phyloP scores from a whole-genome alignment of 2,888 invertebrate genomes.

The Strigamia maritima region DNA sequence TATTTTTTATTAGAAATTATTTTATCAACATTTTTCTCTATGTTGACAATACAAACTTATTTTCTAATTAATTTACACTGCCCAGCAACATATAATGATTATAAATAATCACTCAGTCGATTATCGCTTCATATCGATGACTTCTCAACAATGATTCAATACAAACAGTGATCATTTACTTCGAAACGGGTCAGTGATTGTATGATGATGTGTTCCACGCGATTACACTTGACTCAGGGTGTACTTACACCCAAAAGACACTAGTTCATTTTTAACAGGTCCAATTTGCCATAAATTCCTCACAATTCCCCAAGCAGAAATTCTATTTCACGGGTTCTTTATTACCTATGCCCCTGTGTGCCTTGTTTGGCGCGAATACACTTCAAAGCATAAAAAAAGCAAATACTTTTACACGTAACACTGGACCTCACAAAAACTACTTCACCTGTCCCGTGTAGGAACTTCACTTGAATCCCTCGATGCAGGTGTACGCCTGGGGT shows the following conservation, averaged over 20 bases:
- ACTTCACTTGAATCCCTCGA: neutral
- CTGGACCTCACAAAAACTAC: neutral
- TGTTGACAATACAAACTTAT: neutral
- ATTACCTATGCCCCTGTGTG: neutral
- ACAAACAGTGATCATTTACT: neutral
- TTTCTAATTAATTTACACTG: neutral
- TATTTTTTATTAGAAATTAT: no score
- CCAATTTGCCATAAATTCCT: constrained; percentile 28
- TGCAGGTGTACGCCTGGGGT: constrained; percentile 15
- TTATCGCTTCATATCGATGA: neutral
- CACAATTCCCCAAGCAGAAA: constrained; percentile 11
- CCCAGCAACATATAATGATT: neutral
- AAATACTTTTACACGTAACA: neutral
- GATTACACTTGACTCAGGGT: constrained; percentile 26
- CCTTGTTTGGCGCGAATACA: neutral
- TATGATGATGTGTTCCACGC: constrained; percentile 1
- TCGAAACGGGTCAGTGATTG: constrained; percentile 12
- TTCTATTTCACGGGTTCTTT: constrained; percentile 27
- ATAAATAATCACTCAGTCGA: neutral
- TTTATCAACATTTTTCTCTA: no score
- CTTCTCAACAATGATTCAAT: neutral
- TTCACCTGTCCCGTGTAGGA: constrained; percentile 11
- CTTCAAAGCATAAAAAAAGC: neutral
- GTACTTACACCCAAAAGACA: constrained; percentile 25
- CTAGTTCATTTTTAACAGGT: constrained; percentile 3